Evolutionary conservation across 2,113 vertebrate genomes (phyloP).

Genomic region (Emberiza fucata): DNA sequence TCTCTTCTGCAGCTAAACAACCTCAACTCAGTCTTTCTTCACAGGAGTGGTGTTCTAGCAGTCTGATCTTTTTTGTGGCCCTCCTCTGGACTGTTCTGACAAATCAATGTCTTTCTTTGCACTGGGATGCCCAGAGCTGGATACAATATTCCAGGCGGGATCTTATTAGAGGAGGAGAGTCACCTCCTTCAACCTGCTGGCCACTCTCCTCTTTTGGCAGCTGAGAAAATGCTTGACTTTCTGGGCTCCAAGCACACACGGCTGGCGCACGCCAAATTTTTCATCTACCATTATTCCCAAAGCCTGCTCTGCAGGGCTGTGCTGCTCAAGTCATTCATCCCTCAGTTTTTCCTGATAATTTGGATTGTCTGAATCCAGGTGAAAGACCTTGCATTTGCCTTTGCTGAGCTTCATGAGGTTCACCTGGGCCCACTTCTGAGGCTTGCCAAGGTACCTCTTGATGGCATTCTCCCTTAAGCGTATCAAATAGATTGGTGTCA

Average conservation of each 20-base stretch:
- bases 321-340: accelerated
- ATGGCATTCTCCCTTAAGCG: accelerated
- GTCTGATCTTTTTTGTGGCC: not conserved
- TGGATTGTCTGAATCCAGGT: not conserved
- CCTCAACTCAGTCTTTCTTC: not conserved
- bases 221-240: not conserved
- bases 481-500: not conserved
- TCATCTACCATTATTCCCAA: not conserved
- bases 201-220: not conserved
- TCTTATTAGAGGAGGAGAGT: not conserved
- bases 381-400: not conserved
- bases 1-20: not conserved
- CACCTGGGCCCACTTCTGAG: not conserved
- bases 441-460: not conserved
- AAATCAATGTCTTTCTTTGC: not conserved
- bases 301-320: not conserved
- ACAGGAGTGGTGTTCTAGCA: not conserved
- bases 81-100: not conserved
- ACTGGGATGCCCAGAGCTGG: not conserved
- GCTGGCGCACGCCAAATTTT: not conserved
- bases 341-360: not conserved
- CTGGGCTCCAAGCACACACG: not conserved
- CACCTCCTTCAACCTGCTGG: not conserved
- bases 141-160: not conserved
- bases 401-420: not conserved